Conservation (phyloP, 1,140 invertebrate species). For the Sitobion miscanthi region DNA sequence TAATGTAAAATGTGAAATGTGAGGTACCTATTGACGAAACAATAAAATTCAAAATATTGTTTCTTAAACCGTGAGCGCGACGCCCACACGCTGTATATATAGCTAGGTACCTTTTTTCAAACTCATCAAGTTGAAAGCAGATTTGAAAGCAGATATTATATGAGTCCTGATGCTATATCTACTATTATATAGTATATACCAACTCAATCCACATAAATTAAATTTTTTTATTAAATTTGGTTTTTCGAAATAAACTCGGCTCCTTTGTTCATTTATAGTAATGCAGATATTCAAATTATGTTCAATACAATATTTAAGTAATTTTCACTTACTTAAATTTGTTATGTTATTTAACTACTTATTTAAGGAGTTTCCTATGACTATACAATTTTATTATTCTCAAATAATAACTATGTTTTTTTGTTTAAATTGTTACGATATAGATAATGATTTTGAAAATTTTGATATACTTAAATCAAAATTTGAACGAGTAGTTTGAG, state of each 20-base stretch:
- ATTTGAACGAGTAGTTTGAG: too few species aligned
- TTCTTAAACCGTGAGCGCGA: not conserved
- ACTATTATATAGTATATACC: not conserved
- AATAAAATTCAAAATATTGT: conserved; percentile 7
- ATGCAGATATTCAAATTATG: not conserved
- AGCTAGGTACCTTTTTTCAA: not conserved
- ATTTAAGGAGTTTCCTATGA: not conserved
- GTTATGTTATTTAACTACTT: not conserved
- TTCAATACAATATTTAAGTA: not conserved
- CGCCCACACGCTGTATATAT: not conserved
- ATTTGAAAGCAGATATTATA: not conserved
- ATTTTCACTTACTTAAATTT: not conserved
- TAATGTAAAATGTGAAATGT: not conserved
- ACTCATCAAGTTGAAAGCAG: not conserved
- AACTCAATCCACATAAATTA: not conserved
- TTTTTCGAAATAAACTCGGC: not conserved
- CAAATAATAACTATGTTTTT: too few species aligned
- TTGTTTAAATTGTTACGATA: too few species aligned
- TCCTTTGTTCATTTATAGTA: not conserved
- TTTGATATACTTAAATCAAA: too few species aligned
- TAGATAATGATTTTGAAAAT: too few species aligned
- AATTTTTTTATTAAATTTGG: not conserved
- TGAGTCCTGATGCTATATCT: not conserved
- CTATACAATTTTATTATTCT: not conserved
- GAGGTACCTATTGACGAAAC: not conserved